Percentiles rank a stretch among this genome's conserved stretches.
These are phyloP conservation scores for Crax fasciolata DNA, from an alignment of 2,797 vertebrate genomes.

Conservation along the genomic window DNA sequence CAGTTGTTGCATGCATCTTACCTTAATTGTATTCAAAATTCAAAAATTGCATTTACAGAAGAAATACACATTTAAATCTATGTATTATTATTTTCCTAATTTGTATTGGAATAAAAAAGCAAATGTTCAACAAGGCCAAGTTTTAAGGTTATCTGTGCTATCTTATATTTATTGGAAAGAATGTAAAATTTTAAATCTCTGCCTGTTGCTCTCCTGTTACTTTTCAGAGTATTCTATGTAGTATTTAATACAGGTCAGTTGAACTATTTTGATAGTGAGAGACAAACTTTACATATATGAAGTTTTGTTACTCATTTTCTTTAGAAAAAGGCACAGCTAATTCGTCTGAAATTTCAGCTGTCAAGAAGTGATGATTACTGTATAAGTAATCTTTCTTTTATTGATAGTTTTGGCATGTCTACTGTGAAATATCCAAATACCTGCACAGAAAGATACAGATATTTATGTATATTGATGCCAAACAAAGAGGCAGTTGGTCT, in stretches of 20 bases:
- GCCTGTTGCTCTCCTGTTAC: constrained; percentile 58
- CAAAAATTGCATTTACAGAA: constrained; percentile 33
- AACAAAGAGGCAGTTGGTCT: constrained; percentile 32
- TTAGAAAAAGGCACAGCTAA: background rate
- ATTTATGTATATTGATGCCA: constrained; percentile 3
- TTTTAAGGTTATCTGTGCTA: background rate
- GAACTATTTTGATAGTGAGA: constrained; percentile 71
- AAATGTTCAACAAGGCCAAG: background rate
- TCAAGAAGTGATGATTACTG: constrained; percentile 27
- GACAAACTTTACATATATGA: constrained; percentile 21
- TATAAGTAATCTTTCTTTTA: constrained; percentile 29
- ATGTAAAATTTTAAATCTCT: constrained; percentile 27
- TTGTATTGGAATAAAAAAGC: background rate
- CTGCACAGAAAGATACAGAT: constrained; percentile 4
- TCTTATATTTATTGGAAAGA: background rate
- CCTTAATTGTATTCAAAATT: constrained; percentile 4
- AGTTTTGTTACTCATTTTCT: constrained; percentile 19
- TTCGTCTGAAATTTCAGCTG: constrained; percentile 50
- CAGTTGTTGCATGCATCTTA: background rate
- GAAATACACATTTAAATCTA: background rate
- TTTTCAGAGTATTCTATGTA: constrained; percentile 38
- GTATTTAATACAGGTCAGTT: constrained; percentile 68
- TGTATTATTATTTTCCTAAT: background rate
- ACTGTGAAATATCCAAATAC: constrained; percentile 29
- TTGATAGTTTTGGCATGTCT: constrained; percentile 19